These are phyloP conservation scores for Chlamydotis undulata DNA, from an alignment of 2,113 vertebrate genomes.

Conservation along the genomic window DNA sequence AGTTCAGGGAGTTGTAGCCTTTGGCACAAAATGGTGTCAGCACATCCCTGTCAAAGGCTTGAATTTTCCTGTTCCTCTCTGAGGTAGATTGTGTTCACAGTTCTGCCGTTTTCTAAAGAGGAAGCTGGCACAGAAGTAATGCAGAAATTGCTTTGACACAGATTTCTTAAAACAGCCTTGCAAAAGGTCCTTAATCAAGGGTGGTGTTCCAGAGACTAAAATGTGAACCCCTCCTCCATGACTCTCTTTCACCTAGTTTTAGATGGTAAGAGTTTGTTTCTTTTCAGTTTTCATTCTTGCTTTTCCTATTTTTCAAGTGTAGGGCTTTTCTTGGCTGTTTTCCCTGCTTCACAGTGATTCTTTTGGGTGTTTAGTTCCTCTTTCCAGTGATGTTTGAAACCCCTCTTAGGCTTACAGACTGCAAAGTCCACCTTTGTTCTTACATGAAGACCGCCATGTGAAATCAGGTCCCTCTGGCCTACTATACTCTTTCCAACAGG, in stretches of 20 bases:
- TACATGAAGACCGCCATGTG: background rate
- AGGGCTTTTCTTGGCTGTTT: background rate
- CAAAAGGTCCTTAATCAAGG: accelerated
- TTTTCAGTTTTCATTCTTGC: background rate
- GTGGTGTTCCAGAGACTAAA: background rate
- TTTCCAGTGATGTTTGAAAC: background rate
- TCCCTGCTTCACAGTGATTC: background rate
- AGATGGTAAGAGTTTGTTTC: background rate
- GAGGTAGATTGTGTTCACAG: accelerated
- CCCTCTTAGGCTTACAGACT: background rate
- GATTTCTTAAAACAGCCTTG: background rate
- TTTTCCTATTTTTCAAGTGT: background rate
- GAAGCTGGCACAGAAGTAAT: background rate
- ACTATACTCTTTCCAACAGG: background rate
- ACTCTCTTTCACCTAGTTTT: background rate
- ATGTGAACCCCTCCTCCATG: background rate
- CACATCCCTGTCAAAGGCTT: background rate
- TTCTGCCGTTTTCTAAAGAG: background rate
- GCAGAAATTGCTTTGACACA: background rate
- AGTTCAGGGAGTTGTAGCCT: background rate
- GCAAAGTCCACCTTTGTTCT: background rate
- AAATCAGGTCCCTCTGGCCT: background rate
- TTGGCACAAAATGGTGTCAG: background rate
- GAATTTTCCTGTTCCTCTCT: background rate
- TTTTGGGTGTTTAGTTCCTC: background rate